Evolutionary conservation across 2,797 vertebrate genomes (phyloP).

Genomic region (Staurois parvus): DNA sequence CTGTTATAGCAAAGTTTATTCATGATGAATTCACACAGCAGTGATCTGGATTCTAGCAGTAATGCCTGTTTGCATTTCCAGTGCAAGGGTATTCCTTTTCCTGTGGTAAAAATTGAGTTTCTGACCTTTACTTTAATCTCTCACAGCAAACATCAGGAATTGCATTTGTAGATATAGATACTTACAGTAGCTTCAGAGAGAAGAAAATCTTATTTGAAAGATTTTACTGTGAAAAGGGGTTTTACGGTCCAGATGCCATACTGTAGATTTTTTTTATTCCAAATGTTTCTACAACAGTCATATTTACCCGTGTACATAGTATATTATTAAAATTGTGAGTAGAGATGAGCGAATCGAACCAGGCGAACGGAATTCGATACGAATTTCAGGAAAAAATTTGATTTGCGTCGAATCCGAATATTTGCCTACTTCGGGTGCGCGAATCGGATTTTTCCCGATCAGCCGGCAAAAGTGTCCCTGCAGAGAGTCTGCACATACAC

Average conservation of each 20-base stretch:
- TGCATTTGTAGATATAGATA: slow-evolving; percentile 38
- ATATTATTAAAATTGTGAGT: no score
- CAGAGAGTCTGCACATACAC: no score
- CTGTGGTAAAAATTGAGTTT: slow-evolving; percentile 55
- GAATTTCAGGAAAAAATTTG: no score
- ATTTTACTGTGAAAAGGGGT: slow-evolving; percentile 12
- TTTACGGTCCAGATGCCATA: not conserved
- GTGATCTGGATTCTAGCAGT: slow-evolving; percentile 28
- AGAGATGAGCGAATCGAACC: no score
- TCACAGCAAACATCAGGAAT: slow-evolving; percentile 47
- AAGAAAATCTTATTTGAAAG: slow-evolving; percentile 46
- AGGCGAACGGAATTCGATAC: no score
- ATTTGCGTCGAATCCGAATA: no score
- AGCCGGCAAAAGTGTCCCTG: no score
- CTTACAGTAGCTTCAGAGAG: slow-evolving; percentile 14
- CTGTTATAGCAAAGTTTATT: not conserved
- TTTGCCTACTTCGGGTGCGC: no score
- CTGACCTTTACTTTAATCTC: slow-evolving; percentile 60
- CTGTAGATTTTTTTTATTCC: not conserved
- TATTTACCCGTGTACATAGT: not conserved
- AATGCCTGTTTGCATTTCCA: slow-evolving; percentile 48
- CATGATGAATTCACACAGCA: slow-evolving; percentile 18
- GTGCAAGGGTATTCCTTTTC: slow-evolving; percentile 13
- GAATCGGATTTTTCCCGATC: no score
- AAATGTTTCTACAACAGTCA: not conserved